phyloP scores from a whole-genome alignment of 2,113 vertebrate genomes.

The Dolichallabes microphthalmus region DNA sequence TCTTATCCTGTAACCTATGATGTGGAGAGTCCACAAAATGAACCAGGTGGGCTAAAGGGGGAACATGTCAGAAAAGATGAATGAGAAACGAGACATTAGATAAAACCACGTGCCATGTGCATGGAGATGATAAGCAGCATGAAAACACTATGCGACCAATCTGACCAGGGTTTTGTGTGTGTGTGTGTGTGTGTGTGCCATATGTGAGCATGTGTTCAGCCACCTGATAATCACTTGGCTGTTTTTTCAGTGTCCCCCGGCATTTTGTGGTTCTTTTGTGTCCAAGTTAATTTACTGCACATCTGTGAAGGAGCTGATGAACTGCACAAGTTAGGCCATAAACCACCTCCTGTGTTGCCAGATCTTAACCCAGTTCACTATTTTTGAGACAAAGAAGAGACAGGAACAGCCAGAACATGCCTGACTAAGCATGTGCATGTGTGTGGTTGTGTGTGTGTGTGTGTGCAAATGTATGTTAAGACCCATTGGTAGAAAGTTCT shows the following conservation, averaged over 20 bases:
- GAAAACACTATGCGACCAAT: background rate
- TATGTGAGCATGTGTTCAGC: slow-evolving; percentile 4
- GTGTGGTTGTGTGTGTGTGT: slow-evolving; percentile 5
- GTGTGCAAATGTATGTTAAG: background rate
- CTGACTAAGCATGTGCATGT: background rate
- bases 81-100: background rate
- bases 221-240: slow-evolving; percentile 27
- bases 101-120: slow-evolving; percentile 3
- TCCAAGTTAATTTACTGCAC: slow-evolving; percentile 17
- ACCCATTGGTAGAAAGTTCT: slow-evolving; percentile 10
- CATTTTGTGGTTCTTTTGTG: background rate
- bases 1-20: slow-evolving; percentile 25
- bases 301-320: slow-evolving; percentile 23
- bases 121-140: background rate
- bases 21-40: slow-evolving; percentile 28
- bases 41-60: slow-evolving; percentile 27
- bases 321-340: slow-evolving; percentile 28
- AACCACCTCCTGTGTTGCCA: slow-evolving; percentile 39
- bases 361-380: slow-evolving; percentile 29
- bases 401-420: slow-evolving; percentile 19
- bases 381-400: slow-evolving; percentile 14
- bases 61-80: background rate
- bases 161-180: background rate
- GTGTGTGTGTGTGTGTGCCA: no score
- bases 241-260: background rate